Base-by-base conservation (phyloP, 2,888 invertebrate species). In the Limnephilus lunatus region DNA sequence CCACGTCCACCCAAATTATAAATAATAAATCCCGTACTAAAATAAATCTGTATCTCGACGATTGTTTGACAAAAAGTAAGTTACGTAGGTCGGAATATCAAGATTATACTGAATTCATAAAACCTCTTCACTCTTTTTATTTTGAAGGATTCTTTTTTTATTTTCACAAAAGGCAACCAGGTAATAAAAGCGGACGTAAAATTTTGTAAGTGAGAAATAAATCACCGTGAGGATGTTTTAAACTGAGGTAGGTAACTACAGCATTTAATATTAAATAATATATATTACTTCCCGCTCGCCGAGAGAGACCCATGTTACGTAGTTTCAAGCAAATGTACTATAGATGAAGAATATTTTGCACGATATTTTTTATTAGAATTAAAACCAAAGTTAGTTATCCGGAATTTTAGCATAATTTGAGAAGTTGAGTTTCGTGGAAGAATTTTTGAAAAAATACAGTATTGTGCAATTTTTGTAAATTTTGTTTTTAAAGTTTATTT, bases 161-260 rank as follows among this genome's bases (percentile, higher is more conserved):
- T 35, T 83, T 83, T 39, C 83, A 83, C 83, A 83, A 86, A 86
- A 86, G 86, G 44, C 30, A 15, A 39, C 44, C 86, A 12, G 15
- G 48, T 39, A 86, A 86, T 86, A 86, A 86, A 86, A 86, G 83
- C 30, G 86, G 30, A 44, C 86, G n/a, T 86, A 86, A 86, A 86
- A 48, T 48, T n/a, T 86, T 86, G 86, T 86, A 86, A 86, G 86
- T 86, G 48, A 86, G 86, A 86, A n/a, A 86, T 86, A 86, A 86
- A 86, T 86, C 86, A 86, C 25, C 68, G n/a, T 11, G 68, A 68
- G 25, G 68, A 68, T 68, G 68, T 68, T 68, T 68, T 25, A 68
- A 68, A 68, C 68, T 44, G 2, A 44, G 48, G 48, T 48, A 15
- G 48, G 48, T 48, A 48, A 11, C 25, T 68, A 68, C 25, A 68